These are phyloP conservation scores for Bombus sibiricus DNA, from an alignment of 1,140 invertebrate species.

Conservation along the genomic window DNA sequence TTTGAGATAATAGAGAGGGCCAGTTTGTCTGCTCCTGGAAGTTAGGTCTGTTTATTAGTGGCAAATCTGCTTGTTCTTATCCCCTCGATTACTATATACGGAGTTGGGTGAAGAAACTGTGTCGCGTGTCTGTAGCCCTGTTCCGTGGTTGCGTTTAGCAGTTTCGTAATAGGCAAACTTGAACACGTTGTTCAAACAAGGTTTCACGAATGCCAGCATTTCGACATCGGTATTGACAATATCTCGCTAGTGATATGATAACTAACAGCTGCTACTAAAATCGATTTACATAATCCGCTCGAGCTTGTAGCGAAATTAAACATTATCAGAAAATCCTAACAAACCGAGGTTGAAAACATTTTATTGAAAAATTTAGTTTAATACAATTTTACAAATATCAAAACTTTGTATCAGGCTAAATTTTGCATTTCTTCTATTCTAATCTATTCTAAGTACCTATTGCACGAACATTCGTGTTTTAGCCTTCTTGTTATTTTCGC, in stretches of 20 bases:
- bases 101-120: background rate
- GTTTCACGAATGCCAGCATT: background rate
- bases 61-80: background rate
- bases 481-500: no score
- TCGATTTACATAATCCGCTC: background rate
- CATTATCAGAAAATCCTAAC: no score
- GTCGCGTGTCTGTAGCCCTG: background rate
- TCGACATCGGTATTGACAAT: background rate
- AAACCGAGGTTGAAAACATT: no score
- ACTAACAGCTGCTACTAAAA: background rate
- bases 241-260: background rate
- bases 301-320: no score
- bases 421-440: no score
- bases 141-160: background rate
- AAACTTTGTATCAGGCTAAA: no score
- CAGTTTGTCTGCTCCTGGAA: no score
- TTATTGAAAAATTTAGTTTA: no score
- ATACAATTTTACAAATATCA: no score
- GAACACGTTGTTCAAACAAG: slow-evolving; percentile 5
- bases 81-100: background rate
- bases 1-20: no score
- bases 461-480: background rate
- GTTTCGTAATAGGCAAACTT: background rate
- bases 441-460: background rate
- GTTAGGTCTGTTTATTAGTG: background rate